phyloP scores from a whole-genome alignment of 2,797 vertebrate species.

The Peromyscus melanophrys region DNA sequence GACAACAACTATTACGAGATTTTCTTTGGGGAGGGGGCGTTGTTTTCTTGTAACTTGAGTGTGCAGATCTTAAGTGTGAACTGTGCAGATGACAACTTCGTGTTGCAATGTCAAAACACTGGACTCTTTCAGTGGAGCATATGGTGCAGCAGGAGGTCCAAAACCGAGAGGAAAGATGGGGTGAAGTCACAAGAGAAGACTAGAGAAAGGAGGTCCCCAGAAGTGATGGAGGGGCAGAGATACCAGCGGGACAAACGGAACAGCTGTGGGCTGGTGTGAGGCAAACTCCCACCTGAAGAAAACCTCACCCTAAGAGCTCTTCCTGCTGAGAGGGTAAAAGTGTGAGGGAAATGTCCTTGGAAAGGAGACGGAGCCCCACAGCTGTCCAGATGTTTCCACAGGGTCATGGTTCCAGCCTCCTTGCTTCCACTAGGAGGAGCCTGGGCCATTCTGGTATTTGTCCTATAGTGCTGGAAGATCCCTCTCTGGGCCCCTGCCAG shows the following conservation, averaged over 20 bases:
- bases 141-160: not conserved
- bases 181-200: too few species aligned
- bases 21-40: too few species aligned
- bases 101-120: not conserved
- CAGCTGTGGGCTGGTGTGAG: not conserved
- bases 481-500: not conserved
- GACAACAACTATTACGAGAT: not conserved
- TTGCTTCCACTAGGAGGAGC: not conserved
- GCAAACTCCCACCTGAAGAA: not conserved
- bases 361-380: not conserved
- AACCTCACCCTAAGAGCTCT: not conserved
- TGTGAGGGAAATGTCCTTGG: not conserved
- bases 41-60: not conserved
- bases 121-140: not conserved
- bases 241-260: accelerated
- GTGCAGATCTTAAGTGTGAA: not conserved
- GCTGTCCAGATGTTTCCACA: not conserved
- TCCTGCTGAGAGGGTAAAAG: not conserved
- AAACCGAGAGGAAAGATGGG: not conserved
- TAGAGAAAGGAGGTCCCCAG: too few species aligned
- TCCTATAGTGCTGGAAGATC: not conserved
- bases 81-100: not conserved
- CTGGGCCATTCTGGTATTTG: not conserved
- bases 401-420: not conserved
- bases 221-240: not conserved